Evolutionary conservation across 2,888 invertebrate genomes (phyloP).

Genomic region (Philaethria dido): DNA sequence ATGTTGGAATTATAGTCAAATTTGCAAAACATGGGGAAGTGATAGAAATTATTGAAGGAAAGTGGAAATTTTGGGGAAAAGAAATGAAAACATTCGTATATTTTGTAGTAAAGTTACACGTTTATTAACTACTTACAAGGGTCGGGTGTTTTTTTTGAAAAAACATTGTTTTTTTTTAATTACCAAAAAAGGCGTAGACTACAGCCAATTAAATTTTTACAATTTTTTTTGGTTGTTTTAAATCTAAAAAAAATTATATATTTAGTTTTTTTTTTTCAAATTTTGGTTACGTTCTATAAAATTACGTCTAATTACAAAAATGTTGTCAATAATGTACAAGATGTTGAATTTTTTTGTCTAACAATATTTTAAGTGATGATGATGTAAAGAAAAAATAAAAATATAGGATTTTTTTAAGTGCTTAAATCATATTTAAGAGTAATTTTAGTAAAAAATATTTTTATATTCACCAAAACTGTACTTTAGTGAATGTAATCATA

Average conservation of each 20-base stretch:
- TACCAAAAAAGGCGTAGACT: slow-evolving; percentile 60
- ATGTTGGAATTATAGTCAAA: too few relatives aligned
- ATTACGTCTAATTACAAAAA: slow-evolving; percentile 58
- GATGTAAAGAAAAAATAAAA: neutral
- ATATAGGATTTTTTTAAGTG: neutral
- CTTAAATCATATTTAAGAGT: neutral
- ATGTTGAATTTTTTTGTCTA: neutral
- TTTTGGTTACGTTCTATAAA: slow-evolving; percentile 57
- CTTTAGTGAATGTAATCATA: too few relatives aligned
- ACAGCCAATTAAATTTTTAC: slow-evolving; percentile 66
- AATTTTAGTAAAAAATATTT: too few relatives aligned
- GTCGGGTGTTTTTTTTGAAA: slow-evolving; percentile 61
- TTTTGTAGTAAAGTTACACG: slow-evolving; percentile 75
- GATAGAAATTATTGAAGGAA: too few relatives aligned
- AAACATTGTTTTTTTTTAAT: slow-evolving; percentile 45
- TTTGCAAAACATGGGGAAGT: too few relatives aligned
- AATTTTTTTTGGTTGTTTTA: slow-evolving; percentile 37
- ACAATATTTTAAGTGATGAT: neutral
- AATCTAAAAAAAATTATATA: slow-evolving; percentile 43
- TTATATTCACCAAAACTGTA: too few relatives aligned
- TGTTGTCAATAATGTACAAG: slow-evolving; percentile 22
- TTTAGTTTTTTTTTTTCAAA: neutral
- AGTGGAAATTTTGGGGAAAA: neutral
- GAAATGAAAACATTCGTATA: slow-evolving; percentile 51
- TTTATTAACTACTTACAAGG: slow-evolving; percentile 77